Conservation (phyloP, 2,888 invertebrate species). For the Pasiphila rectangulata region DNA sequence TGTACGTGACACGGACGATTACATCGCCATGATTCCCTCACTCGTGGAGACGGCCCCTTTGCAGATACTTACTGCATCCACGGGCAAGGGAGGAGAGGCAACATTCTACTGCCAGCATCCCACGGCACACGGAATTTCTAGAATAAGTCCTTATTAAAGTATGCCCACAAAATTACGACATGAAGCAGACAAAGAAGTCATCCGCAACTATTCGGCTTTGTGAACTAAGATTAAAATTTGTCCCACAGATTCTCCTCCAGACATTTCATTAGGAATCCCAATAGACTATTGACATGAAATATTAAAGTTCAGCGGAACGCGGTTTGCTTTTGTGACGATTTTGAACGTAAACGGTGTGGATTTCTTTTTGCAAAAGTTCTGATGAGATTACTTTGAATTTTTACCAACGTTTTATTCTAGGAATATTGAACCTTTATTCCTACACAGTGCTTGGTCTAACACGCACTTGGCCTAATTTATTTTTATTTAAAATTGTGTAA, state of each 20-base stretch:
- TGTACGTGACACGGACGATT: no score
- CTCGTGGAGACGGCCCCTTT: no score
- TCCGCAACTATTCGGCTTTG: slow-evolving; percentile 12
- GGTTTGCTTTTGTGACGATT: slow-evolving; percentile 19
- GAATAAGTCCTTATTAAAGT: no score
- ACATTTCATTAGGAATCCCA: slow-evolving; percentile 28
- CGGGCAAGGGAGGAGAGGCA: no score
- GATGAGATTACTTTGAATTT: slow-evolving; percentile 1
- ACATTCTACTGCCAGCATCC: no score
- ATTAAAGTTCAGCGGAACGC: slow-evolving; percentile 37
- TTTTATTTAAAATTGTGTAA: no score
- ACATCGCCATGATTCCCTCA: no score
- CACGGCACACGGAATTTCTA: no score
- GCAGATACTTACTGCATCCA: no score
- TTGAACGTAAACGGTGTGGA: slow-evolving; percentile 11
- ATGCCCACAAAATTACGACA: slow-evolving; percentile 11
- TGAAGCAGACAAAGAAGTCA: neutral
- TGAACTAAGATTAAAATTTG: slow-evolving; percentile 31
- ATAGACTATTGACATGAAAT: slow-evolving; percentile 36
- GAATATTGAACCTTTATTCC: neutral
- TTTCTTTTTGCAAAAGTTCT: slow-evolving; percentile 1
- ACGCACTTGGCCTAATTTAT: no score
- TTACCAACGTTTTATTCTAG: neutral
- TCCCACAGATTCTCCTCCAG: slow-evolving; percentile 26
- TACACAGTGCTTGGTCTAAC: neutral